phyloP scores from a whole-genome alignment of 1,140 invertebrate genomes.

The Temnothorax longispinosus region DNA sequence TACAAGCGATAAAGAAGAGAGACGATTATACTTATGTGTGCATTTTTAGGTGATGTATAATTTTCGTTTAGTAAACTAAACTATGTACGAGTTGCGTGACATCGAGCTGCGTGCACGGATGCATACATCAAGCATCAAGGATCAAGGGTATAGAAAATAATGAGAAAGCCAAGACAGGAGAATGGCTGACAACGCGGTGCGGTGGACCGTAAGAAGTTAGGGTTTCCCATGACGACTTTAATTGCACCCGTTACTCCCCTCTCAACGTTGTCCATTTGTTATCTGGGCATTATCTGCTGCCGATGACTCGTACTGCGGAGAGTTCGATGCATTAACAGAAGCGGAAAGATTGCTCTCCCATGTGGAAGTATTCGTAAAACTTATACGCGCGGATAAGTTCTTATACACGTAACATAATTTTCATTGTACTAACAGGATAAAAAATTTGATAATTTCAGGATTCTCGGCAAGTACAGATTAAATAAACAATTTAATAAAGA shows the following conservation, averaged over 20 bases:
- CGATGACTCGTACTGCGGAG: constrained; percentile 26
- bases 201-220: constrained; percentile 82
- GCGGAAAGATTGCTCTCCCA: constrained; percentile 38
- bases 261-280: constrained; percentile 75
- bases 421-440: not conserved
- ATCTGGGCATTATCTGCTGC: constrained; percentile 71
- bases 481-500: not conserved
- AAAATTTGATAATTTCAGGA: not conserved
- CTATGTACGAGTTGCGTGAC: constrained; percentile 80
- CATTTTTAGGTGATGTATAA: constrained; percentile 32
- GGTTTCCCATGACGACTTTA: constrained; percentile 85
- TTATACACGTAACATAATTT: not conserved
- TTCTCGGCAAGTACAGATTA: not conserved
- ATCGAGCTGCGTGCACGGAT: constrained; percentile 59
- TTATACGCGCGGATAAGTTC: not conserved
- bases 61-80: constrained; percentile 65
- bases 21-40: not conserved
- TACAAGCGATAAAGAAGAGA: not conserved
- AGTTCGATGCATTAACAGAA: constrained; percentile 18
- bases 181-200: constrained; percentile 77
- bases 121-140: constrained; percentile 74
- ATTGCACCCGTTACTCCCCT: constrained; percentile 81
- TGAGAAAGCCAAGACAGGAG: constrained; percentile 75
- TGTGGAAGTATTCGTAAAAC: constrained; percentile 35
- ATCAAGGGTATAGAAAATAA: constrained; percentile 70